Conservation (phyloP, 2,888 invertebrate genomes). For the Euzophera pinguis region DNA sequence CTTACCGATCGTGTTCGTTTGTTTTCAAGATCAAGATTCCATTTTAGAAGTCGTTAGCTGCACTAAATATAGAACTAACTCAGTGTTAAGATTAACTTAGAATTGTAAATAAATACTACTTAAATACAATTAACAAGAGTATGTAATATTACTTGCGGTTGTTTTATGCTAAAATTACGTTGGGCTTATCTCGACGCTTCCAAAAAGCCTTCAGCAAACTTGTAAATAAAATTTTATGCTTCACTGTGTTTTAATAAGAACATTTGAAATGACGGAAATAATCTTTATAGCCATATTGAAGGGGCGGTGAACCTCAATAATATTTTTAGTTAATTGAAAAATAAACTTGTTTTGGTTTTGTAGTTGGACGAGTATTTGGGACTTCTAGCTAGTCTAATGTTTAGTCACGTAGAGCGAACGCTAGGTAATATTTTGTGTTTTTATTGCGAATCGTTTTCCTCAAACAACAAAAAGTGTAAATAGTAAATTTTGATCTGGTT, state of each 20-base stretch:
- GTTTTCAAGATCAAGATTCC: conserved; percentile 33
- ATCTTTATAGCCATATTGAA: not conserved
- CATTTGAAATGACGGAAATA: not conserved
- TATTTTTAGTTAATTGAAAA: not conserved
- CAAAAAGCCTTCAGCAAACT: not conserved
- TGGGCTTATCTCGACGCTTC: not conserved
- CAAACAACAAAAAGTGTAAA: not conserved
- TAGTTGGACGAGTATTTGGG: not conserved
- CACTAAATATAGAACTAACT: not conserved
- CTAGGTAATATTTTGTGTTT: not conserved
- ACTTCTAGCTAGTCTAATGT: not conserved
- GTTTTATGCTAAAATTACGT: too few species aligned
- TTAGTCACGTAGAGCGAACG: not conserved
- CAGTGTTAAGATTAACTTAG: not conserved
- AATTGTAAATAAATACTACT: too few species aligned
- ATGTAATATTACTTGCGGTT: too few species aligned
- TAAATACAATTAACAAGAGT: too few species aligned
- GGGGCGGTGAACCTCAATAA: not conserved
- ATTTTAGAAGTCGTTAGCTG: conserved; percentile 1
- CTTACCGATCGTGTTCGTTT: conserved; percentile 58
- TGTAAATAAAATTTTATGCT: not conserved
- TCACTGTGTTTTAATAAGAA: not conserved
- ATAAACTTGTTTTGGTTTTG: not conserved
- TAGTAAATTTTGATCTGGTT: not conserved
- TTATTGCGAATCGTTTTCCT: not conserved